These are phyloP conservation scores for Gymnorhina tibicen DNA, from an alignment of 2,113 vertebrate species.

Conservation along the genomic window DNA sequence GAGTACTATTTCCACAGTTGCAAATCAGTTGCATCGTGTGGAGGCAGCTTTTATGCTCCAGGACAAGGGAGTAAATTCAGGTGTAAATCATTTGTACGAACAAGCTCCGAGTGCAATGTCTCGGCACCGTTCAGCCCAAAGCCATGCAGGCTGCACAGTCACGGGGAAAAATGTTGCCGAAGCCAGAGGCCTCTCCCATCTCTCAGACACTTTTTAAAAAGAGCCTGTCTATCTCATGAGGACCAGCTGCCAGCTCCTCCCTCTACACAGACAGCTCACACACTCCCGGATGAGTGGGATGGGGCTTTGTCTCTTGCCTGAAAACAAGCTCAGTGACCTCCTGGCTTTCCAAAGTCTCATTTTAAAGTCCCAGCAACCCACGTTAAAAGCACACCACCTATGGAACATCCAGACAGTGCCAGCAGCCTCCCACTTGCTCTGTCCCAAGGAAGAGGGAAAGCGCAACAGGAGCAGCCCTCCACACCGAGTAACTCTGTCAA, in stretches of 20 bases:
- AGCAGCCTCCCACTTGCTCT: not conserved
- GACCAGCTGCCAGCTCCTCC: not conserved
- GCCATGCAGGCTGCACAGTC: not conserved
- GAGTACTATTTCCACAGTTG: not conserved
- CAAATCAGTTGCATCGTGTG: not conserved
- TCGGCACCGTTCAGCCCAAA: not conserved
- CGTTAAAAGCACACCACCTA: not conserved
- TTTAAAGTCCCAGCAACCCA: not conserved
- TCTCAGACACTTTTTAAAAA: not conserved
- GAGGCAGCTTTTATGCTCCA: not conserved
- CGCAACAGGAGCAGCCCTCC: not conserved
- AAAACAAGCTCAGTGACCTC: not conserved
- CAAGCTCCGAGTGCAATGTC: not conserved
- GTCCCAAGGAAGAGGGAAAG: not conserved
- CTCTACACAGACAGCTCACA: not conserved
- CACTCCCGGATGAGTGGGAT: not conserved
- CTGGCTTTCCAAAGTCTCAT: not conserved
- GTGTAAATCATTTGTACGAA: conserved; percentile 40
- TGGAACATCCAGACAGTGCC: not conserved
- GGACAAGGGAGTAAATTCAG: conserved; percentile 24
- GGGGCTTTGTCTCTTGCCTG: not conserved
- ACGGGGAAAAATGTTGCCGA: not conserved
- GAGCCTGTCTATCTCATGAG: not conserved
- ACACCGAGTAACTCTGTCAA: rapidly evolving
- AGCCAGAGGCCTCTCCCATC: not conserved